phyloP scores from a whole-genome alignment of 2,113 vertebrate genomes.

The Misgurnus anguillicaudatus region DNA sequence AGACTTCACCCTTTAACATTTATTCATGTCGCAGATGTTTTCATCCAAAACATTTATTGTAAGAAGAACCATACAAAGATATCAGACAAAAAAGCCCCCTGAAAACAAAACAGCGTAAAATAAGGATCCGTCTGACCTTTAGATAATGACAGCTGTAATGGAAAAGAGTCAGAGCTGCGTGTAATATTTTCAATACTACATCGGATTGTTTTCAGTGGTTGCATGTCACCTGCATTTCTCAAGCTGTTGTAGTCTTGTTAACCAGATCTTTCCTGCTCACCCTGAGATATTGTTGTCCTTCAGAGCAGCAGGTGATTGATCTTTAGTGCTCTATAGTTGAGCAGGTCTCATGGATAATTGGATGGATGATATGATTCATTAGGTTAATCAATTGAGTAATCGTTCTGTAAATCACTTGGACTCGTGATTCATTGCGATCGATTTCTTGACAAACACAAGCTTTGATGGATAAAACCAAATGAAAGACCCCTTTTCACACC shows the following conservation, averaged over 20 bases:
- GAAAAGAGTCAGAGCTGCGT: not conserved
- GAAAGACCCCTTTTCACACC: slow-evolving; percentile 46
- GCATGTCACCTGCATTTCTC: not conserved
- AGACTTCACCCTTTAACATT: too few relatives aligned
- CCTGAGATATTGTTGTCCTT: slow-evolving; percentile 49
- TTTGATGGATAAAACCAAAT: slow-evolving; percentile 59
- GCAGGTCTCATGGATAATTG: slow-evolving; percentile 61
- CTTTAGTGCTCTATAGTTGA: slow-evolving; percentile 54
- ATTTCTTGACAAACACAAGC: slow-evolving; percentile 62
- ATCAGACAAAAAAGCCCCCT: too few relatives aligned
- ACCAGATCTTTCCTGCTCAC: slow-evolving; percentile 4
- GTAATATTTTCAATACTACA: not conserved
- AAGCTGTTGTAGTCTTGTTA: slow-evolving; percentile 19
- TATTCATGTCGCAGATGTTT: too few relatives aligned
- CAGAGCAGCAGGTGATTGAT: slow-evolving; percentile 54
- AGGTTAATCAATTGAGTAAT: slow-evolving; percentile 66
- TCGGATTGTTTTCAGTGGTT: not conserved
- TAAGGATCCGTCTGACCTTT: too few relatives aligned
- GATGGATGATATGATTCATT: slow-evolving; percentile 68
- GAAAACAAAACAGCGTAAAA: too few relatives aligned
- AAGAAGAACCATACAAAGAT: too few relatives aligned
- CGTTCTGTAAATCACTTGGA: slow-evolving; percentile 63
- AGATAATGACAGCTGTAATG: not conserved
- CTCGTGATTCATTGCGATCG: slow-evolving; percentile 64
- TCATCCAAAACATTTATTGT: too few relatives aligned